Percentiles rank a stretch among this genome's conserved stretches.
Evolutionary conservation across 92 coral and sea anemone species (phyloP).

Genomic region (Phenganax marumi): DNA sequence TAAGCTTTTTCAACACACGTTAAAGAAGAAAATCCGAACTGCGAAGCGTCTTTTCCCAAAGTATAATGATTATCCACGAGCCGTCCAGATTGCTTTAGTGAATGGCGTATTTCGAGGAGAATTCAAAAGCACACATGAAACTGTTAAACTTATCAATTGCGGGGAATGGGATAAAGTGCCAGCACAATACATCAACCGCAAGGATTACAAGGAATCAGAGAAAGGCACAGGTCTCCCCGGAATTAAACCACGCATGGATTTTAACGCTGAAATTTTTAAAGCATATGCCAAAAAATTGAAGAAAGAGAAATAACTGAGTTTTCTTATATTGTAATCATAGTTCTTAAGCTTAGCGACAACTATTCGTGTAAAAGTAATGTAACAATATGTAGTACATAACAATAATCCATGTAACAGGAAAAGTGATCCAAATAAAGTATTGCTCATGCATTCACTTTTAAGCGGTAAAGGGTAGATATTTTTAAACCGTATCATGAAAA

Average conservation of each 20-base stretch:
- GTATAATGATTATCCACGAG: background rate
- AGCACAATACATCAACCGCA: background rate
- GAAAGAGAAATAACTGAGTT: background rate
- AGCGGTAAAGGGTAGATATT: no score
- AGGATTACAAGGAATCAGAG: background rate
- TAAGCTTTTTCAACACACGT: background rate
- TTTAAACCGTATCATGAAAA: no score
- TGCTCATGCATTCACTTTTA: no score
- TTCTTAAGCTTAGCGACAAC: no score
- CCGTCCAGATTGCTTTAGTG: background rate
- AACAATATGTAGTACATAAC: no score
- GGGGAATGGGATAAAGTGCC: conserved; percentile 4
- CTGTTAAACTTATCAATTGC: background rate
- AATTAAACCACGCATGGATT: conserved; percentile 14
- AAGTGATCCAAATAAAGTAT: no score
- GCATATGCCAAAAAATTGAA: conserved; percentile 1
- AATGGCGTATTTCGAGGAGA: conserved; percentile 17
- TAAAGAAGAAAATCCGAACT: background rate
- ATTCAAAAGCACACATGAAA: background rate
- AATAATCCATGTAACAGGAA: no score
- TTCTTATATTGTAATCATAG: no score
- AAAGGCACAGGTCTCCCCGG: background rate
- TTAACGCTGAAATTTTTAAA: background rate
- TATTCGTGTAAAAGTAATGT: no score
- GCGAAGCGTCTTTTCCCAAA: background rate